Evolutionary conservation across 2,797 vertebrate genomes (phyloP), one percentile per base, ranked within the genome.

Genomic region (Nannoperca obscura): DNA sequence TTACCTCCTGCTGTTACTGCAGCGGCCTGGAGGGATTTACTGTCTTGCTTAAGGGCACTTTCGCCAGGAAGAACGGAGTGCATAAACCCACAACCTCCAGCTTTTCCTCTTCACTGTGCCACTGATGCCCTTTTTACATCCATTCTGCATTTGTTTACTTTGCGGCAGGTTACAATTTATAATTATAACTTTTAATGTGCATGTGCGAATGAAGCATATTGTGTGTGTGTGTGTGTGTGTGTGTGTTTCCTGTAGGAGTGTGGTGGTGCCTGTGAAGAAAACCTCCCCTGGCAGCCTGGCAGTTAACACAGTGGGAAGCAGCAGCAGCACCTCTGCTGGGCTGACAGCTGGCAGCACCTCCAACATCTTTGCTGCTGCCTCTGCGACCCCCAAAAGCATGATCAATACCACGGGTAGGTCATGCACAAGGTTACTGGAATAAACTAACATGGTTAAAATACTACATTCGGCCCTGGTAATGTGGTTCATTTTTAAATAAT

Each of bases 321-420:
- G 95, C 58, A 91, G 95, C 38, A 91, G 95, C 57, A 92, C 96
- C 38, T 95, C 96, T 64, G 91, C 94, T 4, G 95, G 95, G 20
- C 88, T 96, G 87, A 94, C 95, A 34, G 93, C 96, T 53, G 95
- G 96, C 92, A 98, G 95, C 91, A 96, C 96, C 50, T 94, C 97
- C 76, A 98, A 97, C 93, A 96, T 98, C 94, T 97, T 98, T 89
- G 96, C 97, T 88, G 95, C 97, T 42, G 91, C 97, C 78, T 96
- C 97, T 85, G 92, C 95, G 80, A 97, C 96, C 83, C 97, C 97
- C 88, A 99, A 98, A 96, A 98, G 97, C 96, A 99, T 98, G 97
- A 99, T 99, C 94, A 99, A 99, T 96, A 99, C 98, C 89, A 97
- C 89, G 2, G 92, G 92, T 91, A 76, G 60, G 91, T 73, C 71